Conservation (phyloP, 2,113 vertebrate genomes). For the Platycercus adscitus region DNA sequence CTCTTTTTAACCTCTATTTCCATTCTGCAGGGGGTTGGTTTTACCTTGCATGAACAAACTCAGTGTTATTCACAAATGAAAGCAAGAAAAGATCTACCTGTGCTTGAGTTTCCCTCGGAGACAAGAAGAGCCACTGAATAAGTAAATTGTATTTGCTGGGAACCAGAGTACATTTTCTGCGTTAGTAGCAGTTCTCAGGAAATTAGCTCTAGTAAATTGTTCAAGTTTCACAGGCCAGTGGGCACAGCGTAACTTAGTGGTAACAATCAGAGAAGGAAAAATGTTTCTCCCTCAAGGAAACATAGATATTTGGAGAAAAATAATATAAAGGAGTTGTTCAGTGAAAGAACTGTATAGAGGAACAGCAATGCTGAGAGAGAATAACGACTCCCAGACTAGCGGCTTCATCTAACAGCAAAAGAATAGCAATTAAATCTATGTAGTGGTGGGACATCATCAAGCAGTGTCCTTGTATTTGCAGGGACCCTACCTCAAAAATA, state of each 20-base stretch:
- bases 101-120: background rate
- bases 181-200: background rate
- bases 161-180: background rate
- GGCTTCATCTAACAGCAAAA: background rate
- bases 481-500: background rate
- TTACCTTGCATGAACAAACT: background rate
- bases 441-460: background rate
- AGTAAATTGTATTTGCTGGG: background rate
- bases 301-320: background rate
- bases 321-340: background rate
- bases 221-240: background rate
- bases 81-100: background rate
- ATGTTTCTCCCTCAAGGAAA: background rate
- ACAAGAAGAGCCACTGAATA: background rate
- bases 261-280: background rate
- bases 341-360: background rate
- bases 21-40: background rate
- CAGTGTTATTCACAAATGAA: background rate
- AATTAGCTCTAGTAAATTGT: background rate
- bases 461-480: background rate
- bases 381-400: background rate
- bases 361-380: background rate
- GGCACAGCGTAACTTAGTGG: background rate
- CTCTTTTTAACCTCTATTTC: background rate
- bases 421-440: background rate